Percentiles rank a stretch among this genome's conserved stretches.
These are phyloP conservation scores for Thysanoteuthis rhombus DNA, from an alignment of 2,888 invertebrate species.

Conservation along the genomic window DNA sequence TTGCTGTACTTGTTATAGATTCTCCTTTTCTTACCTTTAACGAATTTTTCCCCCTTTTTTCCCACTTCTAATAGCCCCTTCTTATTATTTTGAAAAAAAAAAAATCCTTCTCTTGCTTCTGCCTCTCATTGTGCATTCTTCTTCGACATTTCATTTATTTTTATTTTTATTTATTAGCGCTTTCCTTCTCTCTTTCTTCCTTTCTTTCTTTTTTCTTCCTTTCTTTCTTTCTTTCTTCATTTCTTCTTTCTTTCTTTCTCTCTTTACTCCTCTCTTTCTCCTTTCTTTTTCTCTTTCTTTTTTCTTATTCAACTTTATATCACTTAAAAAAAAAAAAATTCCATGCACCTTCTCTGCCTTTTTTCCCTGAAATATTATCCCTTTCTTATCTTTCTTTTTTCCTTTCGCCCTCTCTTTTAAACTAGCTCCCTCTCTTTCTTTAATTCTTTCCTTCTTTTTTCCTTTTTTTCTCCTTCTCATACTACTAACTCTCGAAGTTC, in stretches of 20 bases:
- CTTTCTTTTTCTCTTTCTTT: not conserved
- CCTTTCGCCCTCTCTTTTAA: too few relatives aligned
- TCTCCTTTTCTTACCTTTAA: not conserved
- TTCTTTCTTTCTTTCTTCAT: not conserved
- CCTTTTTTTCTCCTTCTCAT: not conserved
- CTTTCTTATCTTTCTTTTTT: not conserved
- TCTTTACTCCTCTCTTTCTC: not conserved
- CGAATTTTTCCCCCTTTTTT: not conserved
- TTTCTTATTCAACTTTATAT: not conserved
- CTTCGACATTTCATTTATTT: not conserved
- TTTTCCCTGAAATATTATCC: not conserved
- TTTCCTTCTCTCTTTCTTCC: not conserved
- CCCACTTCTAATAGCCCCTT: not conserved
- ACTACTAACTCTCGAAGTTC: not conserved
- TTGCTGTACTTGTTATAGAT: not conserved
- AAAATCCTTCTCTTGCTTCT: not conserved
- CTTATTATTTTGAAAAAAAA: not conserved
- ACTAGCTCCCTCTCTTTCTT: too few relatives aligned
- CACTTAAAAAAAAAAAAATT: too few relatives aligned
- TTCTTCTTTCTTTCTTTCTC: not conserved
- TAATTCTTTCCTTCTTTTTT: not conserved
- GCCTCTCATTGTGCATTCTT: not conserved
- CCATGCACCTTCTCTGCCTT: not conserved
- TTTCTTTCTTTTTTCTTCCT: not conserved
- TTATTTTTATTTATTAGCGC: not conserved